Percentiles rank a stretch among this genome's conserved stretches.
Conservation (phyloP, 2,888 invertebrate genomes). For the Glaucopsyche alexis region DNA sequence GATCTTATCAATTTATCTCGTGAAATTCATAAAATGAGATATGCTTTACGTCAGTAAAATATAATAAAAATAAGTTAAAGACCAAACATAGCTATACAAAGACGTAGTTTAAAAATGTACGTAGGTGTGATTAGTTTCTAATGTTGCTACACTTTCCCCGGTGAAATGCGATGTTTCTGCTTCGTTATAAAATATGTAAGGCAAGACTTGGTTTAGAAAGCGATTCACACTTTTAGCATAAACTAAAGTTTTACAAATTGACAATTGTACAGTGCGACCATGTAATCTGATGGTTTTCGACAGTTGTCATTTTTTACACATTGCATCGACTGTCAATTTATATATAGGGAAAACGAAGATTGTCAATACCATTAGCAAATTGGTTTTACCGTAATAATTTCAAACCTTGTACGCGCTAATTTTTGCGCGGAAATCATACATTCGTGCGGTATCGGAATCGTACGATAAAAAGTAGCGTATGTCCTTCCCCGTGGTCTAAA, state of each 20-base stretch:
- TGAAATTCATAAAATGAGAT: constrained; percentile 13
- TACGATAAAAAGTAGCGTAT: too few relatives aligned
- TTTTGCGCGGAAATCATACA: too few relatives aligned
- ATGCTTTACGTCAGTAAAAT: neutral
- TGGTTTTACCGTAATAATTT: too few relatives aligned
- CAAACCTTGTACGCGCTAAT: too few relatives aligned
- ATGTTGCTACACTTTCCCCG: neutral
- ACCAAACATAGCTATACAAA: neutral
- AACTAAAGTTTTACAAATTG: neutral
- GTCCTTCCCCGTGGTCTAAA: too few relatives aligned
- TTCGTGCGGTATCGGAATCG: too few relatives aligned
- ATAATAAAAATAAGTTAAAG: neutral
- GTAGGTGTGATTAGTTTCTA: constrained; percentile 1
- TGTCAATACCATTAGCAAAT: too few relatives aligned
- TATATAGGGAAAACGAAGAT: too few relatives aligned
- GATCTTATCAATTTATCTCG: constrained; percentile 1
- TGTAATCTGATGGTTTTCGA: too few relatives aligned
- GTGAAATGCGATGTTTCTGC: neutral
- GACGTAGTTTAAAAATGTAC: neutral
- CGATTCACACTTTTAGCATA: neutral
- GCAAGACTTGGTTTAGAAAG: neutral
- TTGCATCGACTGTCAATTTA: too few relatives aligned
- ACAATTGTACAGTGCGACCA: too few relatives aligned
- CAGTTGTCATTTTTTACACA: too few relatives aligned
- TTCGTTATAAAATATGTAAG: neutral